These are phyloP conservation scores for Opisthocomus hoazin DNA, from an alignment of 2,113 vertebrate species.

Conservation along the genomic window DNA sequence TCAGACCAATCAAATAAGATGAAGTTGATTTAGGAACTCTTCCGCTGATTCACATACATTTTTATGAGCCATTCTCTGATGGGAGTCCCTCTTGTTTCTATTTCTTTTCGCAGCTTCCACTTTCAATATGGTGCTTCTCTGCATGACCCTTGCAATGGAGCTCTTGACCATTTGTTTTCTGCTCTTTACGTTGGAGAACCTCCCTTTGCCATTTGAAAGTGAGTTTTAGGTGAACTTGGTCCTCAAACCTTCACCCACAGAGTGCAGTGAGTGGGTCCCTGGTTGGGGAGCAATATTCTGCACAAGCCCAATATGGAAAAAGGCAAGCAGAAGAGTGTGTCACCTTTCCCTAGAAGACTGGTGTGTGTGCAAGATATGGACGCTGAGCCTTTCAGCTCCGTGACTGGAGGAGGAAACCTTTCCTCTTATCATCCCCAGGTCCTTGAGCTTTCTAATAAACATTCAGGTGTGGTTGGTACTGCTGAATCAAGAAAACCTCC, in stretches of 20 bases:
- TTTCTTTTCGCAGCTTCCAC: constrained; percentile 72
- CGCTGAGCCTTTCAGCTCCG: not conserved
- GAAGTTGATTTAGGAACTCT: not conserved
- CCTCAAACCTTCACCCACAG: not conserved
- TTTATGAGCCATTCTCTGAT: not conserved
- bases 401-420: not conserved
- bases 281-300: not conserved
- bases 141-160: constrained; percentile 78
- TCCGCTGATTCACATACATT: not conserved
- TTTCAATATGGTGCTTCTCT: constrained; percentile 77
- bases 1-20: not conserved
- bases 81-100: not conserved
- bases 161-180: constrained; percentile 80
- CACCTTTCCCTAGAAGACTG: not conserved
- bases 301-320: not conserved
- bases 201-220: constrained; percentile 82
- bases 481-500: not conserved
- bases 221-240: not conserved
- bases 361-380: not conserved
- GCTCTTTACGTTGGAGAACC: constrained; percentile 77
- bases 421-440: not conserved
- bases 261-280: no score
- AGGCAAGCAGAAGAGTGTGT: not conserved
- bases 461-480: not conserved
- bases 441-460: not conserved